Conservation (phyloP, 2,888 invertebrate genomes). For the Asteroscopus sphinx region DNA sequence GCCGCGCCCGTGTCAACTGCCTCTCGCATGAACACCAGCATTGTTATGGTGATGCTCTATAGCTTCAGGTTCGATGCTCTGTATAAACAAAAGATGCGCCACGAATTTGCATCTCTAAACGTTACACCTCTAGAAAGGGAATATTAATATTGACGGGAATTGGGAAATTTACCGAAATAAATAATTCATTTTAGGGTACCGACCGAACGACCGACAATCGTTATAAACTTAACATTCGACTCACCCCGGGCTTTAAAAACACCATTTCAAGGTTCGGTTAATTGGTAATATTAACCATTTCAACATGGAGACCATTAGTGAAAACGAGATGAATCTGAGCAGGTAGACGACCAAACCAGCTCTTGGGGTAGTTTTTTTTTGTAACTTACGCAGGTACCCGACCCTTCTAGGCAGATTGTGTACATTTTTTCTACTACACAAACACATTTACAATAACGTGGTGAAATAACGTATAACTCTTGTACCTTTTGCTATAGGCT, state of each 20-base stretch:
- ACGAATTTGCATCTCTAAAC: conserved; percentile 80
- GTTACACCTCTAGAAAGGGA: conserved; percentile 62
- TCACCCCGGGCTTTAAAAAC: conserved; percentile 76
- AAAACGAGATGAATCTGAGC: conserved; percentile 79
- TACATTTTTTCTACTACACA: conserved; percentile 45
- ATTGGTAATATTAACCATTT: conserved; percentile 85
- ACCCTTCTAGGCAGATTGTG: conserved; percentile 74
- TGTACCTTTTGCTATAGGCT: conserved; percentile 20
- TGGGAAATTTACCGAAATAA: conserved; percentile 73
- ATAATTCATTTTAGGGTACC: conserved; percentile 79
- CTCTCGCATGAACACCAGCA: conserved; percentile 79
- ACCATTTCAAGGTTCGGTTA: conserved; percentile 80
- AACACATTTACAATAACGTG: conserved; percentile 54
- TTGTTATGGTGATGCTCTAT: conserved; percentile 85
- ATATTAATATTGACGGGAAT: conserved; percentile 67
- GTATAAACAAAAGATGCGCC: conserved; percentile 78
- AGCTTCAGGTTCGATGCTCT: conserved; percentile 78
- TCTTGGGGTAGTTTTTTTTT: conserved; percentile 78
- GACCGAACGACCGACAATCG: conserved; percentile 65
- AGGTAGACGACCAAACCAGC: conserved; percentile 82
- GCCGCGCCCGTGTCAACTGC: conserved; percentile 81
- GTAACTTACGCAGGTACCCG: conserved; percentile 82
- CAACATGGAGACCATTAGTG: conserved; percentile 79
- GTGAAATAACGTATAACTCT: conserved; percentile 18
- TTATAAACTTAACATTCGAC: conserved; percentile 73